phyloP scores from a whole-genome alignment of 2,113 vertebrate species.

The Psammodynastes pulverulentus region DNA sequence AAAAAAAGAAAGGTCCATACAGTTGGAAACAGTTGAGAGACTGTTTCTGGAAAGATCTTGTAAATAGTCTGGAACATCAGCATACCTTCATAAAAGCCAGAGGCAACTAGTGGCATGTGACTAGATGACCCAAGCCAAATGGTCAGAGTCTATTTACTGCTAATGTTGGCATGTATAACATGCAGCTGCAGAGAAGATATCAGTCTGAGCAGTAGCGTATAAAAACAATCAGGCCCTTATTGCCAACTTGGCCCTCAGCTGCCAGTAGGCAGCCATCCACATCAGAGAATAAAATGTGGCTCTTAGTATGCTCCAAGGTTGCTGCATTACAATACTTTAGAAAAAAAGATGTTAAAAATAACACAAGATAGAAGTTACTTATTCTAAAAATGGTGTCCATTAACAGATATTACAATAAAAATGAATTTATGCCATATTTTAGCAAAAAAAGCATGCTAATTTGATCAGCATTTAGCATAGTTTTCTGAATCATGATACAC shows the following conservation, averaged over 20 bases:
- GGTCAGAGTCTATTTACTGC: neutral
- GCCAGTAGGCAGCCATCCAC: neutral
- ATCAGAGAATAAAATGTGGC: slow-evolving; percentile 5
- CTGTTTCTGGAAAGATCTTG: accelerated
- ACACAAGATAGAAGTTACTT: neutral
- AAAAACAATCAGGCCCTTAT: slow-evolving; percentile 32
- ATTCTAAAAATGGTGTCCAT: neutral
- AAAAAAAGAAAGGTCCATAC: neutral
- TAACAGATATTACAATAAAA: neutral
- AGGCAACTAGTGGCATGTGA: slow-evolving; percentile 23
- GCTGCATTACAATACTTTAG: neutral
- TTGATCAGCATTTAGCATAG: neutral
- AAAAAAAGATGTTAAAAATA: neutral
- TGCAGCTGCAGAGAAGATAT: slow-evolving; percentile 48
- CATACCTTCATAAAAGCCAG: neutral
- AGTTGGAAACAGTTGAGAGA: neutral
- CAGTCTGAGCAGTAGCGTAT: slow-evolving; percentile 47
- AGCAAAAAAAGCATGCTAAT: neutral
- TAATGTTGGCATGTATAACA: slow-evolving; percentile 38
- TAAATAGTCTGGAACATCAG: neutral
- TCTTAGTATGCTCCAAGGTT: neutral
- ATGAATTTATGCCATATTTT: neutral
- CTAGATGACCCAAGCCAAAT: slow-evolving; percentile 5
- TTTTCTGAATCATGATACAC: neutral
- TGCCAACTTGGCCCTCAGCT: slow-evolving; percentile 37